These are phyloP conservation scores for Meandrusa payeni DNA, from an alignment of 2,888 invertebrate genomes.

Conservation along the genomic window DNA sequence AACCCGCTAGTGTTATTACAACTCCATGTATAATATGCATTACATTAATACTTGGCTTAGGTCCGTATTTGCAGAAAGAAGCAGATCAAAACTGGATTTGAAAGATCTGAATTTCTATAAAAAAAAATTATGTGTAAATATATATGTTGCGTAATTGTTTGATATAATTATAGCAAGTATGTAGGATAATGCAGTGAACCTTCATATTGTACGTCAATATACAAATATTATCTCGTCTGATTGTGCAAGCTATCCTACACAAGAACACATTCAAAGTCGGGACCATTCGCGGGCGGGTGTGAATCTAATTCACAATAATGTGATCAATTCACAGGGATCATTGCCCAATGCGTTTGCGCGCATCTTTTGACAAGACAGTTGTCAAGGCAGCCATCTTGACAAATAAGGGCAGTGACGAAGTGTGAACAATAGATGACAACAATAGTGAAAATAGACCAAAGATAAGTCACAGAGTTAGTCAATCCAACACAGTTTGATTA, in stretches of 20 bases:
- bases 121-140: too few relatives aligned
- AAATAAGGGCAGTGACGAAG: constrained; percentile 15
- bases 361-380: constrained; percentile 18
- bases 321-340: constrained; percentile 22
- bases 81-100: too few relatives aligned
- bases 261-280: constrained; percentile 28
- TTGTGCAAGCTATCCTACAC: constrained; percentile 30
- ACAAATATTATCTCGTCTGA: constrained; percentile 3
- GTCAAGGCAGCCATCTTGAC: constrained; percentile 22
- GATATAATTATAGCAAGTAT: too few relatives aligned
- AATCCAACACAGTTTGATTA: constrained; percentile 5
- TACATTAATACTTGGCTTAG: too few relatives aligned
- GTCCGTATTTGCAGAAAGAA: too few relatives aligned
- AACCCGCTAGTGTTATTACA: too few relatives aligned
- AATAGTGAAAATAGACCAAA: constrained; percentile 8
- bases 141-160: too few relatives aligned
- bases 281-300: constrained; percentile 40
- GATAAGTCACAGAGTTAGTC: constrained; percentile 9
- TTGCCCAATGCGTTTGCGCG: constrained; percentile 25
- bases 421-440: constrained; percentile 10
- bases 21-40: too few relatives aligned
- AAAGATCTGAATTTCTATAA: too few relatives aligned
- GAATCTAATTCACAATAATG: constrained; percentile 44
- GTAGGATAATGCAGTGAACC: too few relatives aligned
- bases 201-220: too few relatives aligned